Evolutionary conservation across 2,888 invertebrate species (phyloP).

Genomic region (Conistra vaccinii): DNA sequence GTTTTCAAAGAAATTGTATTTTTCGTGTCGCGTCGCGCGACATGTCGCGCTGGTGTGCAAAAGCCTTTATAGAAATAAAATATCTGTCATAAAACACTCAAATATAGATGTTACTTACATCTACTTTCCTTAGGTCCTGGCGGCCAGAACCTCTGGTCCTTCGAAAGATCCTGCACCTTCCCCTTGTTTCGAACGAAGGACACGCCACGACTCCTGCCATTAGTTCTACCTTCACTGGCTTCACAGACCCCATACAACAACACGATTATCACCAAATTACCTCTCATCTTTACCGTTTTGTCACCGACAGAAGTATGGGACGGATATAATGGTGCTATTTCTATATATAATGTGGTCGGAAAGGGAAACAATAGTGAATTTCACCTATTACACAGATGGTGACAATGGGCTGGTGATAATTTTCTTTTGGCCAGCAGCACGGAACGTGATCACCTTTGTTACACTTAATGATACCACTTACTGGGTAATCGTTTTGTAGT

Average conservation of each 20-base stretch:
- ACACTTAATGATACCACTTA: slow-evolving; percentile 61
- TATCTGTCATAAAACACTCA: background rate
- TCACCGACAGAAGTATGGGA: slow-evolving; percentile 59
- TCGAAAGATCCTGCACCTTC: slow-evolving; percentile 59
- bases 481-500: slow-evolving; percentile 60
- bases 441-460: slow-evolving; percentile 64
- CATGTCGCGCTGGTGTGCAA: too few relatives aligned
- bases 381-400: slow-evolving; percentile 71
- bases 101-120: slow-evolving; percentile 77
- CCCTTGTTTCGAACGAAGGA: slow-evolving; percentile 22
- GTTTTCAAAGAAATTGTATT: too few relatives aligned
- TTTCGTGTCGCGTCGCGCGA: too few relatives aligned
- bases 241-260: slow-evolving; percentile 68
- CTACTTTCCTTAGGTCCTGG: slow-evolving; percentile 82
- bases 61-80: background rate
- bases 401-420: slow-evolving; percentile 75
- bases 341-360: slow-evolving; percentile 73
- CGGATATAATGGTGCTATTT: slow-evolving; percentile 60
- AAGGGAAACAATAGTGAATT: slow-evolving; percentile 77
- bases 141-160: slow-evolving; percentile 80
- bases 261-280: slow-evolving; percentile 47
- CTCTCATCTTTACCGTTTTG: slow-evolving; percentile 57
- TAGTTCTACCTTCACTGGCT: slow-evolving; percentile 64
- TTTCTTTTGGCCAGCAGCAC: slow-evolving; percentile 62
- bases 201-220: slow-evolving; percentile 57